Evolutionary conservation across 2,113 vertebrate genomes (phyloP).

Genomic region (Centropristis striata): DNA sequence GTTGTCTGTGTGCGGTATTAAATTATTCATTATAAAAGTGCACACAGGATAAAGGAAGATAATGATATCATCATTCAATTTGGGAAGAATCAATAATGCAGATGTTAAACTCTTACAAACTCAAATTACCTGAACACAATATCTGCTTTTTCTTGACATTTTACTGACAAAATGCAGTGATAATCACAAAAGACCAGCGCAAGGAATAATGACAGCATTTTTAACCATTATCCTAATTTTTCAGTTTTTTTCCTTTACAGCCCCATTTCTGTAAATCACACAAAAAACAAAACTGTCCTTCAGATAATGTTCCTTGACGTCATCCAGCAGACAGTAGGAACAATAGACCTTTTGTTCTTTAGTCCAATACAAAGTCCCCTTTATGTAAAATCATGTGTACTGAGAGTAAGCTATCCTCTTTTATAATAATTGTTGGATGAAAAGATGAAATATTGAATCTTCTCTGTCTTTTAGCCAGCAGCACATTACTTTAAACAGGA

Average conservation of each 20-base stretch:
- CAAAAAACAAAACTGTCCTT: not conserved
- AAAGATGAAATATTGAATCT: not conserved
- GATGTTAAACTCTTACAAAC: conserved; percentile 3
- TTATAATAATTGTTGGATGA: not conserved
- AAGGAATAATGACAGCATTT: conserved; percentile 26
- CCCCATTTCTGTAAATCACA: not conserved
- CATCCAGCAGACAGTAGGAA: conserved; percentile 3
- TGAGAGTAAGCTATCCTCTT: not conserved
- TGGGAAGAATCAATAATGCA: conserved; percentile 5
- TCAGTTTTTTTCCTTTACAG: not conserved
- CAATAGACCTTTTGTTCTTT: conserved; percentile 2
- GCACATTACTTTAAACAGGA: not conserved
- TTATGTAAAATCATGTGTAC: conserved; percentile 6
- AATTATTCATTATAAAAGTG: not conserved
- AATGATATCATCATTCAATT: conserved; percentile 13
- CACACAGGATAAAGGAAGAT: not conserved
- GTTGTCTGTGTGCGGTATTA: not conserved
- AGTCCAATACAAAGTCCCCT: not conserved
- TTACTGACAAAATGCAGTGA: not conserved
- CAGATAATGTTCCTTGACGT: conserved; percentile 10
- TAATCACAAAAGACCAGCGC: conserved; percentile 7
- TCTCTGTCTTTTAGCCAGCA: not conserved
- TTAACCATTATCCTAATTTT: conserved; percentile 23
- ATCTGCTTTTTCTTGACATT: conserved; percentile 6
- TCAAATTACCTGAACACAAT: conserved; percentile 30